Evolutionary conservation across 2,888 invertebrate species (phyloP), one percentile per base, ranked within the genome.

Genomic region (Octodonta nipae): DNA sequence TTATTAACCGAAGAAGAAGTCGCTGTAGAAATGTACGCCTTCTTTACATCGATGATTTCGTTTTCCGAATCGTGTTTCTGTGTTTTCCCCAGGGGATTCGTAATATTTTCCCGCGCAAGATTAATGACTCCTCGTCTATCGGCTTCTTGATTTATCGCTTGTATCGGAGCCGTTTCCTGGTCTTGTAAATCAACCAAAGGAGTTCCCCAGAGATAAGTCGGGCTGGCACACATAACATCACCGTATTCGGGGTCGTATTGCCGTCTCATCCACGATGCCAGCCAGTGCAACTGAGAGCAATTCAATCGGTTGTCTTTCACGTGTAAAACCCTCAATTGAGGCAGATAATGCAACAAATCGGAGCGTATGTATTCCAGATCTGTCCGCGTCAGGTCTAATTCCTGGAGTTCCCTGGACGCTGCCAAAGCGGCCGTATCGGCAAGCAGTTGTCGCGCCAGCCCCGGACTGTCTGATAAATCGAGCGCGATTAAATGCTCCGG

Each of bases 401-500:
- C 72, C 47, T 75, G 71, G 27, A 86, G 63, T 53, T 75, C 72
- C 32, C 75, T 70, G 49, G 81, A 73, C 2, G 79, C 79, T 13
- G 77, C 75, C 38, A 82, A 60, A 5, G 78, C 74, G 2, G 80
- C 78, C 15, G 77, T 75, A 55, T 81, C 80, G 27, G 74, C 72
- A 42, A 86, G 63, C 35, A 79, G 64, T 54, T 76, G 76, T 34
- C 70, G 64, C 24, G 79, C 78, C 43, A 86, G 67, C 37, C 71
- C 71, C 1, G 78, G 75, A 55, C 85, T 86, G 37, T 72, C 67
- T 40, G 81, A 77, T 30, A 88, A 66, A 61, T 86, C 81, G 42
- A 88, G 67, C 51, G 70, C 71, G 51, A 78, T 72, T 35, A 87
- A 66, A 49, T 73, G 71, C 54, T 78, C 78, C 12, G 77, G 74